A percentile compares a stretch with the other conserved stretches of the same genome.
Conservation (phyloP, 2,113 vertebrate species). For the Sorex araneus region DNA sequence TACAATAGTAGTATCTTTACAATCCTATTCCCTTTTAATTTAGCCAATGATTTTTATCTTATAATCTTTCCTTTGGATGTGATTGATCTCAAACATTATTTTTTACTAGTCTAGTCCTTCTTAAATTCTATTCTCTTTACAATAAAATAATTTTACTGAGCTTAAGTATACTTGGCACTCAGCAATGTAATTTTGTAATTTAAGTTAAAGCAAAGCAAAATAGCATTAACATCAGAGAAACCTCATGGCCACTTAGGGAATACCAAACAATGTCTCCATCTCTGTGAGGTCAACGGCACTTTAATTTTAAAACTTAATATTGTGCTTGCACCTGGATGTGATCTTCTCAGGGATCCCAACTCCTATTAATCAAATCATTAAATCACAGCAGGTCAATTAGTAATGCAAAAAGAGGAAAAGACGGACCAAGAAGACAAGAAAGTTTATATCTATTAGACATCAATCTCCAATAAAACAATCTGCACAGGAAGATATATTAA, state of each 20-base stretch:
- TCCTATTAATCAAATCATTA: not conserved
- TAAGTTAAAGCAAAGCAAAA: not conserved
- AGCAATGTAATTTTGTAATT: not conserved
- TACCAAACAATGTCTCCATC: not conserved
- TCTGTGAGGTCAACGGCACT: not conserved
- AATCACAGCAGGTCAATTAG: not conserved
- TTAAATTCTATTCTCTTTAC: not conserved
- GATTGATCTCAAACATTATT: conserved; percentile 36
- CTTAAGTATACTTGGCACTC: not conserved
- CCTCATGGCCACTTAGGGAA: not conserved
- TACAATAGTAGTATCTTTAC: not conserved
- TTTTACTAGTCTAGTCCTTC: not conserved
- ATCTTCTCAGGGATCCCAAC: not conserved
- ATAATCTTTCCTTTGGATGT: not conserved
- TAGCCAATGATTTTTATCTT: not conserved
- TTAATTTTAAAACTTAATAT: not conserved
- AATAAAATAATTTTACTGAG: conserved; percentile 35
- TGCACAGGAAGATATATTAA: not conserved
- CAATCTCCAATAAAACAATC: conserved; percentile 6
- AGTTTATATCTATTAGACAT: not conserved
- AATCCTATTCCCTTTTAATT: conserved; percentile 4
- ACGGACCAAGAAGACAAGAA: not conserved
- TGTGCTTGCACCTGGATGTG: not conserved
- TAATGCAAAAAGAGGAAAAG: not conserved
- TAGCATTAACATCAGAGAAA: not conserved